A percentile compares a stretch with the other conserved stretches of the same genome.
These are phyloP conservation scores for Australoheros scitulus DNA, from an alignment of 2,113 vertebrate genomes.

Conservation along the genomic window DNA sequence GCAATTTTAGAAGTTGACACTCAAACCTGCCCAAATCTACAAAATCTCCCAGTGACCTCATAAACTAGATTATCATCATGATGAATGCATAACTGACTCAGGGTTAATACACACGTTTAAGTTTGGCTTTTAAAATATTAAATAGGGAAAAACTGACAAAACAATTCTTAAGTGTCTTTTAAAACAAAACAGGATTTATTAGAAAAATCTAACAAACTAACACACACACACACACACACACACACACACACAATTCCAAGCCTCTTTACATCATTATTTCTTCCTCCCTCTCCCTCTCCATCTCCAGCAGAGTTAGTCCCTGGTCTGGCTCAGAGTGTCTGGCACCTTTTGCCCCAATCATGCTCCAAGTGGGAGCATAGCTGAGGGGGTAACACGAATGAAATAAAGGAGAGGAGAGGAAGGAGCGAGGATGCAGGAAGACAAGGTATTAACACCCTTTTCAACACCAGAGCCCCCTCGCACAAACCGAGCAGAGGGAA, in stretches of 20 bases:
- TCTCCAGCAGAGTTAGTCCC: conserved; percentile 65
- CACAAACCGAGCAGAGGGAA: conserved; percentile 60
- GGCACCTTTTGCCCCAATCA: conserved; percentile 78
- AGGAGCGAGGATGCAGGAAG: conserved; percentile 58
- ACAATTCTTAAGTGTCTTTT: not conserved
- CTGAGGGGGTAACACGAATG: conserved; percentile 18
- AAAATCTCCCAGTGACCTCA: not conserved
- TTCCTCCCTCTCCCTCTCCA: conserved; percentile 30
- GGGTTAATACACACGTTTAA: not conserved
- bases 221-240: conserved; percentile 28
- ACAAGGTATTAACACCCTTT: conserved; percentile 78
- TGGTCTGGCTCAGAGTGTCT: conserved; percentile 70
- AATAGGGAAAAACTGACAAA: not conserved
- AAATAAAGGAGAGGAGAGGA: conserved; percentile 60
- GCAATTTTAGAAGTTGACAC: not conserved
- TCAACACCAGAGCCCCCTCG: conserved; percentile 66
- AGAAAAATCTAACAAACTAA: not conserved
- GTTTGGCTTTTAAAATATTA: not conserved
- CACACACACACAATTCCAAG: conserved; percentile 31
- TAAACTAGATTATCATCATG: not conserved
- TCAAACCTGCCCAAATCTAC: not conserved
- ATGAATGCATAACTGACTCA: not conserved
- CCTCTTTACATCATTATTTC: conserved; percentile 67
- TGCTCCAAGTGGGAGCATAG: conserved; percentile 45
- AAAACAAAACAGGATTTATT: not conserved